These are phyloP conservation scores for Pterophyllum scalare DNA, from an alignment of 2,113 vertebrate genomes.

Conservation along the genomic window DNA sequence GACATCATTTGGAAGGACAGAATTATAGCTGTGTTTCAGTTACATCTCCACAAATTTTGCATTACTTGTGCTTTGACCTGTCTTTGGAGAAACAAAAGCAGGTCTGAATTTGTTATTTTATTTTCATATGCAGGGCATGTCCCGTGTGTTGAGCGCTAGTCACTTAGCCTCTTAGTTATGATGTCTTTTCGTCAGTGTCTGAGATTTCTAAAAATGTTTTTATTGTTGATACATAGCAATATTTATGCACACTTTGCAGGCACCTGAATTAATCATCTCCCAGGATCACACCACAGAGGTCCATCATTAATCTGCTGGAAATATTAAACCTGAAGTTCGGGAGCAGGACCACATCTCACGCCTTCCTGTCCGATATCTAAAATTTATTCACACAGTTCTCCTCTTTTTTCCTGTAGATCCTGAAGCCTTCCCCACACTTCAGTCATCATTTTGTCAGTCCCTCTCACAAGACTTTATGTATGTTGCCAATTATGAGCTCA, in stretches of 20 bases:
- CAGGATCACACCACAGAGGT: not conserved
- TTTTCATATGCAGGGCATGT: not conserved
- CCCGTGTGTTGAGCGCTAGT: not conserved
- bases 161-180: not conserved
- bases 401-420: fast-evolving
- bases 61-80: too few relatives aligned
- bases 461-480: not conserved
- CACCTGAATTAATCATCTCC: not conserved
- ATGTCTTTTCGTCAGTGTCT: not conserved
- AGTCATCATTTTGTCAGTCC: not conserved
- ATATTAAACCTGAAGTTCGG: not conserved
- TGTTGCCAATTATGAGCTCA: not conserved
- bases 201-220: not conserved
- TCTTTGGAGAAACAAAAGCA: not conserved
- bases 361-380: not conserved
- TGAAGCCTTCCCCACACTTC: not conserved
- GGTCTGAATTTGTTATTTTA: not conserved
- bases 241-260: not conserved
- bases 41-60: not conserved
- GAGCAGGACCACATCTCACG: not conserved
- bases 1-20: too few relatives aligned
- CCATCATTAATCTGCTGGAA: not conserved
- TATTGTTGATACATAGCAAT: not conserved
- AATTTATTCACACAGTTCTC: not conserved
- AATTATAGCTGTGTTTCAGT: not conserved